A percentile compares a stretch with the other conserved stretches of the same genome.
phyloP scores from a whole-genome alignment of 2,888 invertebrate species.

The Leptinotarsa tumamoca region DNA sequence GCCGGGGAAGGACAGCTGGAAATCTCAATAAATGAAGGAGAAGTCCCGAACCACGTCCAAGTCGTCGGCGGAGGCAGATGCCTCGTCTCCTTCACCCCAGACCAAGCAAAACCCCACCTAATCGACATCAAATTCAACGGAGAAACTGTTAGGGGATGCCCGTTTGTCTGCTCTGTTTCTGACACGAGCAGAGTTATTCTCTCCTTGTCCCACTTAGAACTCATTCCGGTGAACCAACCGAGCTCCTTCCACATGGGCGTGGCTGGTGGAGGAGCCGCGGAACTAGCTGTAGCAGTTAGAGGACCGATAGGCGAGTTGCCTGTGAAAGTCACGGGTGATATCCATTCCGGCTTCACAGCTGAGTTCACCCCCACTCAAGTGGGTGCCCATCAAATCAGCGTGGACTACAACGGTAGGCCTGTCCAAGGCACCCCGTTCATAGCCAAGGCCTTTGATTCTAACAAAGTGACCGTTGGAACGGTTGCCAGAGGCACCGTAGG shows the following conservation, averaged over 20 bases:
- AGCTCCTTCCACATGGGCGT: slow-evolving; percentile 85
- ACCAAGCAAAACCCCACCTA: slow-evolving; percentile 88
- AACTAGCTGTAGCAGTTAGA: slow-evolving; percentile 88
- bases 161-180: slow-evolving; percentile 87
- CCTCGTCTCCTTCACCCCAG: slow-evolving; percentile 94
- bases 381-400: slow-evolving; percentile 91
- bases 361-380: slow-evolving; percentile 93
- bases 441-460: slow-evolving; percentile 94
- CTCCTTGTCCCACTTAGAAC: slow-evolving; percentile 80
- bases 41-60: slow-evolving; percentile 98
- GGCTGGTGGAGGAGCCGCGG: slow-evolving; percentile 80
- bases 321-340: slow-evolving; percentile 89
- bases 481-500: slow-evolving; percentile 86
- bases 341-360: slow-evolving; percentile 87
- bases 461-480: slow-evolving; percentile 82
- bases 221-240: slow-evolving; percentile 86
- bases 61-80: slow-evolving; percentile 96
- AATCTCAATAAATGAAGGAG: slow-evolving; percentile 99
- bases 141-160: slow-evolving; percentile 91
- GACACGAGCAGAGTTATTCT: slow-evolving; percentile 83
- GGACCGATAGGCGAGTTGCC: slow-evolving; percentile 90
- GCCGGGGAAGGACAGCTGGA: slow-evolving; percentile 99
- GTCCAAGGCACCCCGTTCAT: slow-evolving; percentile 91
- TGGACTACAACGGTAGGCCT: slow-evolving; percentile 90
- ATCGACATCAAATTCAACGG: slow-evolving; percentile 97